Evolutionary conservation across 2,888 invertebrate genomes (phyloP), one percentile per base, ranked within the genome.

Genomic region (Synergus gifuensis): DNA sequence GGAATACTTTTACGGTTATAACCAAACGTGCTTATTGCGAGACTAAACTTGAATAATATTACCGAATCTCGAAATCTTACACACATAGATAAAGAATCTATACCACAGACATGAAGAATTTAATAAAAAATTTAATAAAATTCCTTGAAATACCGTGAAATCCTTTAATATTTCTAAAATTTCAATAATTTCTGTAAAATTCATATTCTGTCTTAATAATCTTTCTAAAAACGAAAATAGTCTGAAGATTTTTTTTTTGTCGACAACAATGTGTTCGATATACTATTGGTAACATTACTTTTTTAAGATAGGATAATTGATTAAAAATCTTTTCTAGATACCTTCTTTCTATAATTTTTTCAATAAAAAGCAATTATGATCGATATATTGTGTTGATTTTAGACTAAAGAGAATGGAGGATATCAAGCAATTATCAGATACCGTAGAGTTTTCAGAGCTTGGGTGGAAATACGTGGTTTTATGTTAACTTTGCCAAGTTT

Each of bases 1-100:
- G 81, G 77, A 78, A 79, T 79, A 79, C 82, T 84, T 86, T 86
- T 83, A 86, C 81, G 82, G 83, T 86, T 84, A 85, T 83, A 81
- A 83, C 79, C 79, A 83, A 79, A 82, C 84, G 82, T 82, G 84
- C 83, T 86, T 85, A 83, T 85, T 83, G 83, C 80, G 73, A 81
- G 78, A 77, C 22, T 49, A 49, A n/a, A 5, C 49, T 7, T 49
- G 49, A 49, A 49, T 16, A 42, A 7, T 7, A 16, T 49, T 16
- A n/a, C 2, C 2, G 49, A 16, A 49, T 16, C 16, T 7, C 2
- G 16, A 49, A 49, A 16, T 49, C 7, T 16, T 28, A 28, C 3
- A 28, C 28, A 28, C 3, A 16, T 5, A 7, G 49, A n/a, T 0
- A 5, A 4, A 49, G 7, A n/a, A 16, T n/a, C 3, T 16, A 16